phyloP scores from a whole-genome alignment of 2,797 vertebrate genomes.

The Phalloptychus januarius region DNA sequence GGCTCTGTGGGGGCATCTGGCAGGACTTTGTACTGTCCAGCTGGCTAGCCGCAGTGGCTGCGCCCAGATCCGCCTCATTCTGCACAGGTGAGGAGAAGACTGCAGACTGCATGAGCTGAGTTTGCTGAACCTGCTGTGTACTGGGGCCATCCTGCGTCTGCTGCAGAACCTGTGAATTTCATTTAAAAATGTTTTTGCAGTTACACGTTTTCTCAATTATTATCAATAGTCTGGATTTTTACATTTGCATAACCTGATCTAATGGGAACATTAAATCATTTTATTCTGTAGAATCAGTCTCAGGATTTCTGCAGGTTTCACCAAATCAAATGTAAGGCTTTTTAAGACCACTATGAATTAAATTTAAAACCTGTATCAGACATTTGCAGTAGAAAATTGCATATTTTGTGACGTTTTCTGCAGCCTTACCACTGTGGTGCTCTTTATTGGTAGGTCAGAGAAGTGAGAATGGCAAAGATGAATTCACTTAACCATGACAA shows the following conservation, averaged over 20 bases:
- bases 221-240: neutral
- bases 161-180: conserved; percentile 33
- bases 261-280: conserved; percentile 5
- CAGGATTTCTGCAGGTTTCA: conserved; percentile 1
- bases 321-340: too few relatives aligned
- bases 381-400: too few relatives aligned
- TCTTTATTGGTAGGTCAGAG: too few relatives aligned
- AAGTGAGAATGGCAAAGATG: too few relatives aligned
- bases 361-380: too few relatives aligned
- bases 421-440: too few relatives aligned
- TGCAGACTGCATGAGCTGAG: conserved; percentile 47
- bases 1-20: conserved; percentile 59
- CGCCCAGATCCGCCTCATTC: conserved; percentile 39
- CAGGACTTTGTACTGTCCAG: conserved; percentile 63
- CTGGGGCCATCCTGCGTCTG: conserved; percentile 30
- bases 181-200: too few relatives aligned
- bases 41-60: conserved; percentile 41
- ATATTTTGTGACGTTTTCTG: too few relatives aligned
- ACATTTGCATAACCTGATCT: neutral
- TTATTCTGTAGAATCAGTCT: neutral
- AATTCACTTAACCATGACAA: too few relatives aligned
- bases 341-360: too few relatives aligned
- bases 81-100: conserved; percentile 56
- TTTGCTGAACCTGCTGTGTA: conserved; percentile 40
- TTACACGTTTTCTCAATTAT: neutral